Evolutionary conservation across 2,113 vertebrate species (phyloP), one percentile per base, ranked within the genome.

Genomic region (Kryptolebias marmoratus): DNA sequence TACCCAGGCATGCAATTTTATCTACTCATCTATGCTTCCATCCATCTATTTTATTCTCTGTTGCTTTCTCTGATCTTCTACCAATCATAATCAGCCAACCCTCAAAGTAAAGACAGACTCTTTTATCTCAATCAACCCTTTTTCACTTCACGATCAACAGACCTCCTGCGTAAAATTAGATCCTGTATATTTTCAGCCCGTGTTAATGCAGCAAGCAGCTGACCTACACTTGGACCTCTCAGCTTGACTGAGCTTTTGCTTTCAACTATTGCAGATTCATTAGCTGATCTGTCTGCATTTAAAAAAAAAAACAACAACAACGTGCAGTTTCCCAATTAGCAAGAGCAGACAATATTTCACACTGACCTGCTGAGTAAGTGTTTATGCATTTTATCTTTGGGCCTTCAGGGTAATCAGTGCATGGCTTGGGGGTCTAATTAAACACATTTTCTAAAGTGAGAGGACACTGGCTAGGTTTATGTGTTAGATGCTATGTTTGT

Each of bases 71-170:
- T 84, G 82, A 86, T 87, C 74, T 47, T 63, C 73, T 55, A 80
- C 77, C 72, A 53, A 61, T 79, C 64, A 65, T 79, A 77, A 84
- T 85, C 65, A 80, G 47, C 48, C 63, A 59, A 11, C 68, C 61
- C 77, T 86, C 66, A 54, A 67, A 88, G 83, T 57, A 60, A 18
- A 75, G 42, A 48, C 73, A 16, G 32, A 31, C 44, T 88, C 77
- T 85, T 88, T 85, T 68, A 91, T 89, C 82, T 89, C 77, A 84
- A 75, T 89, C 83, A 80, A 18, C 53, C 70, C 14, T 60, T 80
- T 71, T 73, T 50, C 70, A 65, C 57, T 63, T 64, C 66, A 22
- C 68, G 32, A 53, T 82, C 78, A 28, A 52, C 3, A 42, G 55
- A 66, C 59, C 75, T 73, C 70, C 62, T 59, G 71, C 45, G n/a